Conservation (phyloP, 2,113 vertebrate species). For the Chaenocephalus aceratus region DNA sequence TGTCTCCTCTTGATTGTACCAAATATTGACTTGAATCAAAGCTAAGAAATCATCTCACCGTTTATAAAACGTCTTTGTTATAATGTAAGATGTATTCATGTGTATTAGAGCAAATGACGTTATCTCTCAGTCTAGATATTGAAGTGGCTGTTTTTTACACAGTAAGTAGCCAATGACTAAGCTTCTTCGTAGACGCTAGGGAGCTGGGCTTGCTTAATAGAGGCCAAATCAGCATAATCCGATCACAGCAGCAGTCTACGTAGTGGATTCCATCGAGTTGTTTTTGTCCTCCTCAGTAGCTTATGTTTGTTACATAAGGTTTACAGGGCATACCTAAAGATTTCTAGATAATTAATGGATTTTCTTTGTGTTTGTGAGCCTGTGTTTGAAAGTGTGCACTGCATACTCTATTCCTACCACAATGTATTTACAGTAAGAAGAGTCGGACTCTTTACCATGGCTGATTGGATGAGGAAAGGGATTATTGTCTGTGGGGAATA, state of each 20-base stretch:
- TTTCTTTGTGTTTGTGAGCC: constrained; percentile 13
- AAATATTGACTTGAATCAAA: no score
- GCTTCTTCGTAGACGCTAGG: constrained; percentile 30
- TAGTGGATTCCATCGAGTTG: constrained; percentile 61
- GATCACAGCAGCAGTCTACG: constrained; percentile 47
- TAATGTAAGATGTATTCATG: not conserved
- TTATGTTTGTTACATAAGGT: constrained; percentile 58
- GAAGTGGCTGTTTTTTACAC: not conserved
- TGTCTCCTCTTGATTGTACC: no score
- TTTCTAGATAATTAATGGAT: constrained; percentile 23
- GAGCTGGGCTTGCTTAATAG: constrained; percentile 42
- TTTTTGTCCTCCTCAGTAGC: constrained; percentile 49
- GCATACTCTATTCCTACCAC: not conserved
- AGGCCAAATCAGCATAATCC: constrained; percentile 63
- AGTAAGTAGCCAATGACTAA: constrained; percentile 17
- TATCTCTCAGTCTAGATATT: not conserved
- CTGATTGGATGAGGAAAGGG: constrained; percentile 10
- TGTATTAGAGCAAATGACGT: not conserved
- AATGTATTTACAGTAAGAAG: constrained; percentile 21
- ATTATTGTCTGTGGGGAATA: not conserved
- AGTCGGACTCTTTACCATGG: constrained; percentile 9
- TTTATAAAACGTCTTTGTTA: no score
- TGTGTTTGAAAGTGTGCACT: constrained; percentile 9
- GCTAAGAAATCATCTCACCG: no score
- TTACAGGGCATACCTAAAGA: constrained; percentile 3